phyloP scores from a whole-genome alignment of 35 echinoderm and acorn worm species.

The Chiridota heheva region DNA sequence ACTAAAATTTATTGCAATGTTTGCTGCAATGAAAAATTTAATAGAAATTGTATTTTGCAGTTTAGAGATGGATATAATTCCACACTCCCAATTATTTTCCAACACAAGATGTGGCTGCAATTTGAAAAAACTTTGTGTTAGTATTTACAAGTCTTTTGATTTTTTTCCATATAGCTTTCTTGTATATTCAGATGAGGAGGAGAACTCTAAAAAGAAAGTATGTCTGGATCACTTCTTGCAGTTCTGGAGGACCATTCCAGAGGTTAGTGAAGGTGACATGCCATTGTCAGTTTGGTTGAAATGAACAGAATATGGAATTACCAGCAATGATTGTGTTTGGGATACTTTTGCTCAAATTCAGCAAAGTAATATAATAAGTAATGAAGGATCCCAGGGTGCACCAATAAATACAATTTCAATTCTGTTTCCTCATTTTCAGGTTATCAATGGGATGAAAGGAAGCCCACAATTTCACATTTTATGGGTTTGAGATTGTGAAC shows the following conservation, averaged over 20 bases:
- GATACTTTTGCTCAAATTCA: not conserved
- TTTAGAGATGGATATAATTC: too few relatives aligned
- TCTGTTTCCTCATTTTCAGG: slow-evolving; percentile 10
- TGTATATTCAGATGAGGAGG: slow-evolving; percentile 62
- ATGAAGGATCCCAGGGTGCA: slow-evolving; percentile 7
- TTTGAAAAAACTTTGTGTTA: not conserved
- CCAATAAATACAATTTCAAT: slow-evolving; percentile 8
- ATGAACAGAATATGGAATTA: not conserved
- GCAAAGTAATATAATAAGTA: slow-evolving; percentile 6
- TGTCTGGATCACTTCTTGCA: slow-evolving; percentile 57
- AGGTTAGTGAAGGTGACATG: slow-evolving; percentile 1
- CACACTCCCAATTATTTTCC: too few relatives aligned
- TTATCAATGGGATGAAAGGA: too few relatives aligned
- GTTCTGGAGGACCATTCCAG: slow-evolving; percentile 51
- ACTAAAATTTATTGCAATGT: too few relatives aligned
- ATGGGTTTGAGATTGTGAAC: too few relatives aligned
- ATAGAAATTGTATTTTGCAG: too few relatives aligned
- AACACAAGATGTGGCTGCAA: too few relatives aligned
- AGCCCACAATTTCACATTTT: too few relatives aligned
- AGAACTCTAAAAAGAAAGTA: slow-evolving; percentile 59
- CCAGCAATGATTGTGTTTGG: not conserved
- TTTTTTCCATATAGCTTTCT: slow-evolving; percentile 49
- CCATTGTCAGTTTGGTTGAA: not conserved
- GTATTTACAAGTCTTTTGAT: not conserved
- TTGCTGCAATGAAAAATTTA: too few relatives aligned